Conservation (phyloP, 2,888 invertebrate genomes). For the Drosophila suboccidentalis region DNA sequence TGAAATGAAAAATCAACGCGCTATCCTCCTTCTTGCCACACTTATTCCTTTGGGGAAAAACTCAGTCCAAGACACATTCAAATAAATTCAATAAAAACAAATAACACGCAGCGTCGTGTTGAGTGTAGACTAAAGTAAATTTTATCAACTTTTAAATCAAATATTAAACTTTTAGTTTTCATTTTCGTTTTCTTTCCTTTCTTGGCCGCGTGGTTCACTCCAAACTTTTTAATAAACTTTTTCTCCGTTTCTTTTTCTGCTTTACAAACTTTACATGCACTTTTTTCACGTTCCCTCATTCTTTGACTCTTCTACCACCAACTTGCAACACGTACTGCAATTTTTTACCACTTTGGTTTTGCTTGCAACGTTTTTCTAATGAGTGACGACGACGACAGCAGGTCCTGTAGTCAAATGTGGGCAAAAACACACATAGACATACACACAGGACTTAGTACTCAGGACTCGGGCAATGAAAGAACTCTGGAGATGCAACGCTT, state of each 20-base stretch:
- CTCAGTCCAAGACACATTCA: conserved; percentile 58
- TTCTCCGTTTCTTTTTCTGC: conserved; percentile 44
- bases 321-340: conserved; percentile 72
- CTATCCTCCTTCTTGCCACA: background rate
- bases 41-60: background rate
- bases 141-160: conserved; percentile 80
- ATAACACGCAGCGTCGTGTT: conserved; percentile 54
- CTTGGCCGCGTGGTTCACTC: conserved; percentile 59
- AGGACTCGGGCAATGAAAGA: conserved; percentile 2
- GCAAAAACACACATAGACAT: conserved; percentile 40
- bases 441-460: conserved; percentile 10
- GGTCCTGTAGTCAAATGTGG: conserved; percentile 67
- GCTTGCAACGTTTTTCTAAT: conserved; percentile 74
- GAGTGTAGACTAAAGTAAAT: conserved; percentile 77
- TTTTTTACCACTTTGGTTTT: conserved; percentile 70
- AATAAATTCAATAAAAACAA: conserved; percentile 77
- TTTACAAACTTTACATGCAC: conserved; percentile 70
- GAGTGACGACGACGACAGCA: conserved; percentile 70
- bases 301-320: conserved; percentile 13
- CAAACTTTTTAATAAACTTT: conserved; percentile 78
- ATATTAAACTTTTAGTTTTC: conserved; percentile 76
- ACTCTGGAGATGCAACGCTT: conserved; percentile 53
- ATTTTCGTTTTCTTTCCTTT: conserved; percentile 31
- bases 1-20: conserved; percentile 75
- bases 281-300: conserved; percentile 21